Conservation (phyloP, 2,888 invertebrate genomes). For the Heliconius ethilla region DNA sequence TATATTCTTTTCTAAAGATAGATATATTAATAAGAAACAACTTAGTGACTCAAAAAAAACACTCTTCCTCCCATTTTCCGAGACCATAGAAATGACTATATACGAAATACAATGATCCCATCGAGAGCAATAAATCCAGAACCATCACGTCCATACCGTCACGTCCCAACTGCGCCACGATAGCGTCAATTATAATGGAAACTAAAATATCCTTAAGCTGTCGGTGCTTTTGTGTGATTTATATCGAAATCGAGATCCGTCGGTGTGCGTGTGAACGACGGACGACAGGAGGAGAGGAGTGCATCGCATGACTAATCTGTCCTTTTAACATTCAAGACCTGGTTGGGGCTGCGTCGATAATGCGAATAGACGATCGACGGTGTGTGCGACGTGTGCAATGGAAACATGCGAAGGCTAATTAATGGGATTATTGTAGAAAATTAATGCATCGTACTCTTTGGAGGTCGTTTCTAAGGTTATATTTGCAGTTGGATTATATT, state of each 20-base stretch:
- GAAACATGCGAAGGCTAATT: conserved; percentile 44
- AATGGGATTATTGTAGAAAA: conserved; percentile 38
- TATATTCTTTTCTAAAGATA: neutral
- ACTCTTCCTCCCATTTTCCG: no score
- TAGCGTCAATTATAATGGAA: conserved; percentile 11
- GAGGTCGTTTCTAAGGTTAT: conserved; percentile 17
- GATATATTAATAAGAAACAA: no score
- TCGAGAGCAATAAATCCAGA: neutral
- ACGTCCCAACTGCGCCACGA: neutral
- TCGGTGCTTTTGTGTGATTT: conserved; percentile 41
- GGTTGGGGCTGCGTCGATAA: conserved; percentile 48
- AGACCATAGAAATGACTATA: neutral
- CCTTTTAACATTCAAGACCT: conserved; percentile 65
- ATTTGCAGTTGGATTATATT: neutral
- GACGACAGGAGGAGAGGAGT: conserved; percentile 59
- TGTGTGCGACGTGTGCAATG: conserved; percentile 42
- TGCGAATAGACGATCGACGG: conserved; percentile 43
- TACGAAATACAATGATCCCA: neutral
- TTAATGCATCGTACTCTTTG: conserved; percentile 23
- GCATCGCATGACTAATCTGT: conserved; percentile 72
- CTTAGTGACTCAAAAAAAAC: no score
- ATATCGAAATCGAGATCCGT: conserved; percentile 63
- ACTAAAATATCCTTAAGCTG: conserved; percentile 31
- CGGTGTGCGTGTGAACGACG: conserved; percentile 71
- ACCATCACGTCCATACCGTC: neutral